Evolutionary conservation across 1,140 invertebrate species (phyloP), one percentile per base, ranked within the genome.

Genomic region (Bombus balteatus): DNA sequence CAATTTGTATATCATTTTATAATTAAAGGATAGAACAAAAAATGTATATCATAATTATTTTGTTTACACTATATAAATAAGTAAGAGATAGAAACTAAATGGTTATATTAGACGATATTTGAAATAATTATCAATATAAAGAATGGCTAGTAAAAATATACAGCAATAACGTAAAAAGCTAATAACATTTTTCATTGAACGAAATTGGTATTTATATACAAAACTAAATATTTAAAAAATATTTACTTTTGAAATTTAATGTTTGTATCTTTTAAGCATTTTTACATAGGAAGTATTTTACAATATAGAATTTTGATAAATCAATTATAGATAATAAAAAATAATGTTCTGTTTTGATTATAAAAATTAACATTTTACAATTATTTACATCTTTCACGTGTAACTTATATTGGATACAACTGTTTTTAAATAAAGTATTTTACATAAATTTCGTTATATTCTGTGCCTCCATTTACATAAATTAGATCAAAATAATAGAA

Each of bases 141-240:
- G 15, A 75, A 76, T 76, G 65, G 71, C 65, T 82, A 59, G 25
- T 76, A 80, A 83, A 70, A 77, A 83, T 71, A 70, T 83, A 86
- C 80, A 86, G 80, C 59, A 86, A 82, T 82, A 86, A 86, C 39
- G 43, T 74, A 83, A 71, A 81, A 68, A 57, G 28, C 59, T 85
- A 81, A 2, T 47, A 82, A 75, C 9, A 59, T 37, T 80, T 85
- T 39, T 12, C 68, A 59, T 37, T 25, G 25, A 66, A 80, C 10
- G 25, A 75, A 68, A 68, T 59, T 68, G 72, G n/a, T 57, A 82
- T 82, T 39, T 86, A 81, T 12, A 22, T 53, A 53, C 47, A 75
- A 71, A 70, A 81, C 9, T 15, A 82, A 47, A 65, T 59, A 74
- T 76, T 32, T 41, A 25, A 41, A 39, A 18, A 59, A 18, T 32